Evolutionary conservation across 35 echinoderm and acorn worm species (phyloP), one percentile per base, ranked within the genome.

Genomic region (Ophiothrix spiculata): DNA sequence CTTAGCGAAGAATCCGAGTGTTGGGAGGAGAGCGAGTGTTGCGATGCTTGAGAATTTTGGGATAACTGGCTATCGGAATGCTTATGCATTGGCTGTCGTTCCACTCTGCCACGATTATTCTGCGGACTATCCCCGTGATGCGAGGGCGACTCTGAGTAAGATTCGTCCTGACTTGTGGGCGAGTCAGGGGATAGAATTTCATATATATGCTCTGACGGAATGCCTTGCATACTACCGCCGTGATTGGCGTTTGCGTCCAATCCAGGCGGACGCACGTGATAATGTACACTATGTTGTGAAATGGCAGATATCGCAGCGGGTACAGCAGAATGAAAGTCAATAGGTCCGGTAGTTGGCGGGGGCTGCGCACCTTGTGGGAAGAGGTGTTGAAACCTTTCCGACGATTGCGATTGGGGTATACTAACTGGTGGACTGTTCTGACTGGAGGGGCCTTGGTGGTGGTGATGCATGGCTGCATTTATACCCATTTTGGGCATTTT

Each of bases 61-160:
- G 94, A 97, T 1, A 89, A 56, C 23, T 97, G 91, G 82, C 94
- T 97, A 64, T 97, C 94, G 2, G 94, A 97, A 85, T 97, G 94
- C 83, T 97, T 93, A 79, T 97, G 94, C 29, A 90, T 80, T 69
- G 85, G 74, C 19, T 64, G 49, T 8, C 87, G 91, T 11, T 83
- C 87, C 38, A 28, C 33, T n/a, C 23, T 69, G 19, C 42, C 42
- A 0, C 92, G 69, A 32, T 84, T 64, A 75, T 95, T 81, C 10
- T 54, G 81, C n/a, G 91, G 87, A 81, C 85, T 90, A n/a, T 91
- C 81, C 17, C 32, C 33, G 63, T 86, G 49, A 80, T 88, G 31
- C 73, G 84, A 41, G 69, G 92, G 60, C 79, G 42, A 77, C 56
- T 74, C 21, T 19, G 81, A 60, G 56, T 75, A 84, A 49, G 86